Evolutionary conservation across 2,888 invertebrate genomes (phyloP), one percentile per base, ranked within the genome.

Genomic region (Scelioninae gen. 1): DNA sequence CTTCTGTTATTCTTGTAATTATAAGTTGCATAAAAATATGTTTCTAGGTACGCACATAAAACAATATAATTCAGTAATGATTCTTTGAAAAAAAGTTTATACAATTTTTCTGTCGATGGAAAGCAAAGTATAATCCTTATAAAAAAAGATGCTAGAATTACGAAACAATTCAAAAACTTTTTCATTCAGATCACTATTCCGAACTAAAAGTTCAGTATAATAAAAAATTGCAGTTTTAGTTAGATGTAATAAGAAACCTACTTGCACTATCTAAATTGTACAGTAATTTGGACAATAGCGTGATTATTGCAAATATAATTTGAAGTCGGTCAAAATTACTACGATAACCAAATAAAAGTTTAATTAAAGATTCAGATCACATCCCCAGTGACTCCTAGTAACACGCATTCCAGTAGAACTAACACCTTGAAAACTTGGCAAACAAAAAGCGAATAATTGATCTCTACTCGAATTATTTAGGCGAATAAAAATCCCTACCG

Each of bases 241-340:
- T 68, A 13, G 53, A 66, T 34, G 69, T 69, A 81, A 76, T 56
- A 65, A 71, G 71, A 81, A 81, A 69, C 75, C 75, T 81, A 81
- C 69, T 76, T 81, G 29, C 63, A 69, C 76, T 76, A 81, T 81
- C 81, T 81, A 76, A 75, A 81, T 76, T 71, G 71, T 71, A 76
- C 68, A 58, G 71, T 56, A 81, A 76, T 81, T 81, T 71, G 56
- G 76, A 81, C 69, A 81, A 76, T 81, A 32, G 75, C 81, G 81
- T 81, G 81, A 81, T 81, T 81, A 81, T 81, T 81, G 75, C 75
- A 81, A 81, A 81, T 81, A 81, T 76, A 81, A 76, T 81, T 81
- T 69, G 65, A 68, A 65, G 81, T 43, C 63, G 34, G 34, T 76
- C 23, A 55, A 75, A 81, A 81, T 81, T 75, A 60, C 65, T 58